A percentile compares a stretch with the other conserved stretches of the same genome.
Conservation (phyloP, 2,113 vertebrate genomes). For the Pycnonotus jocosus region DNA sequence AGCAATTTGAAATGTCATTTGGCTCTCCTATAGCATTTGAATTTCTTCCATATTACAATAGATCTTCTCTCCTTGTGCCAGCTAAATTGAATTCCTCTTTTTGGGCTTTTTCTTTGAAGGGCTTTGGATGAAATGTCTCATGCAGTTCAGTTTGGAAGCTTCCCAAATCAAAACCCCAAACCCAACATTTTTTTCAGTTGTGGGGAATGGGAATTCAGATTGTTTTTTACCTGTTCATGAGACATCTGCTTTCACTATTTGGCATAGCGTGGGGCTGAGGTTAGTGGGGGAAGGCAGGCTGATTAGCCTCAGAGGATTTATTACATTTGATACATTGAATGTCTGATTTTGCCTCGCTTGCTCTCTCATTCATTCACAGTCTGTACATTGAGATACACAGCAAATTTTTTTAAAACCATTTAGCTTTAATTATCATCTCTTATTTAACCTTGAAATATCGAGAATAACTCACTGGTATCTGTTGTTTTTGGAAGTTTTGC, state of each 20-base stretch:
- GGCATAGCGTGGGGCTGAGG: constrained; percentile 56
- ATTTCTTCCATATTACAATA: constrained; percentile 66
- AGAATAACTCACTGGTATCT: neutral
- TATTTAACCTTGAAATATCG: constrained; percentile 16
- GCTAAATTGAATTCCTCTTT: constrained; percentile 61
- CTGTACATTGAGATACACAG: neutral
- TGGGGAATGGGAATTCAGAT: constrained; percentile 51
- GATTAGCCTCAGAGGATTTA: constrained; percentile 73
- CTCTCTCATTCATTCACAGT: constrained; percentile 22
- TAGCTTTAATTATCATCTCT: constrained; percentile 34
- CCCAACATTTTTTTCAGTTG: constrained; percentile 49
- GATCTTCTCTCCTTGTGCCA: constrained; percentile 58
- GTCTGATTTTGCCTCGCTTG: constrained; percentile 60
- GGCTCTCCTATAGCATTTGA: constrained; percentile 37
- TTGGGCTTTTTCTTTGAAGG: constrained; percentile 48
- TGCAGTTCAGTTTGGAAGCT: constrained; percentile 52
- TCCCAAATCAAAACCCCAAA: constrained; percentile 51
- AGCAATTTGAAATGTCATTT: constrained; percentile 52
- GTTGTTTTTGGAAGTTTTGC: neutral
- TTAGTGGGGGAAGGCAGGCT: constrained; percentile 56
- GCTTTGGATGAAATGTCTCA: constrained; percentile 42
- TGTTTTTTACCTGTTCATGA: constrained; percentile 66
- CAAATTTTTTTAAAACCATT: neutral
- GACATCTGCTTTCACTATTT: constrained; percentile 80
- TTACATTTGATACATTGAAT: constrained; percentile 70